Evolutionary conservation across 2,113 vertebrate species (phyloP).

Genomic region (Eurypyga helias): DNA sequence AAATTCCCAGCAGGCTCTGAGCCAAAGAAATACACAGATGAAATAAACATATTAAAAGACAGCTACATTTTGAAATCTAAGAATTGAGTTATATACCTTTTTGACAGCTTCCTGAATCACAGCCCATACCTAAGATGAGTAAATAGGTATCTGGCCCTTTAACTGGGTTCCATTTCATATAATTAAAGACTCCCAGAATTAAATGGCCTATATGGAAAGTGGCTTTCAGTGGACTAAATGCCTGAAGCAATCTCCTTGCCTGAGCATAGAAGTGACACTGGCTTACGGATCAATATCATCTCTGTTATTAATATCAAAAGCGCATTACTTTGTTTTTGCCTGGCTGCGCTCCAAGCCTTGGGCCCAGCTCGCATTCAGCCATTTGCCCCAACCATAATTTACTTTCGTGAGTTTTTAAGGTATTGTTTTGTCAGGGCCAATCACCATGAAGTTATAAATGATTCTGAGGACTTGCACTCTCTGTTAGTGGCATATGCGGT

Average conservation of each 20-base stretch:
- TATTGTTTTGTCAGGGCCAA: constrained; percentile 99
- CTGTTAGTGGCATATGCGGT: constrained; percentile 85
- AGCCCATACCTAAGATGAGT: constrained; percentile 69
- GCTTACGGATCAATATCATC: constrained; percentile 95
- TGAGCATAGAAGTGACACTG: constrained; percentile 82
- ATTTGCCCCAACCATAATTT: constrained; percentile 98
- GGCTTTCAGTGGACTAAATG: constrained; percentile 91
- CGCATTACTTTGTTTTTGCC: constrained; percentile 97
- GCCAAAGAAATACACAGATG: constrained; percentile 72
- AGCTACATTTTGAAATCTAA: constrained; percentile 74
- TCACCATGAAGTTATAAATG: constrained; percentile 98
- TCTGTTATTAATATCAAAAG: constrained; percentile 99
- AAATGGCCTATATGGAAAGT: constrained; percentile 94
- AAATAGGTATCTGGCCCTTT: constrained; percentile 80
- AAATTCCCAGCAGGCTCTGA: constrained; percentile 68
- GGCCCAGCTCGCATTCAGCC: constrained; percentile 81
- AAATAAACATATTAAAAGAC: constrained; percentile 75
- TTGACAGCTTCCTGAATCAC: constrained; percentile 81
- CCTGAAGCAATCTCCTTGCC: constrained; percentile 88
- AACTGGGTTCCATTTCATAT: constrained; percentile 91
- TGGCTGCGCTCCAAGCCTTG: constrained; percentile 86
- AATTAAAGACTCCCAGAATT: constrained; percentile 96
- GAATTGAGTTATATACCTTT: constrained; percentile 80
- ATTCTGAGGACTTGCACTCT: constrained; percentile 87
- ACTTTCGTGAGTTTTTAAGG: constrained; percentile 99